These are phyloP conservation scores for Grantiella picta DNA, from an alignment of 2,113 vertebrate genomes.

Conservation along the genomic window DNA sequence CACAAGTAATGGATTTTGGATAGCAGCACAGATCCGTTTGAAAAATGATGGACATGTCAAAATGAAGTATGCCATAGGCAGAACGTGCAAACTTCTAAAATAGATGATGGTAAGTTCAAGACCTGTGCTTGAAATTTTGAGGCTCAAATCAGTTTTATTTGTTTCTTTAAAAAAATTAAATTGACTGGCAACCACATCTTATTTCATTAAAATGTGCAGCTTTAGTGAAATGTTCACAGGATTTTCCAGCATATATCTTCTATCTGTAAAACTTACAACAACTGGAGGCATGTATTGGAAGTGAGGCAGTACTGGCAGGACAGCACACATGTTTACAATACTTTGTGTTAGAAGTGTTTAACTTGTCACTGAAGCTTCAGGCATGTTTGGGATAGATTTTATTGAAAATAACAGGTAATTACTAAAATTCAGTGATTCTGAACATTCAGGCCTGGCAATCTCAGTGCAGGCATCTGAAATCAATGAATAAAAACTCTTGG, in stretches of 20 bases:
- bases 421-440: background rate
- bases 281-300: background rate
- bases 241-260: background rate
- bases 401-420: background rate
- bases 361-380: background rate
- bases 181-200: background rate
- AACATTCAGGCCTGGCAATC: background rate
- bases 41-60: conserved; percentile 13
- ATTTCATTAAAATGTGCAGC: background rate
- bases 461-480: background rate
- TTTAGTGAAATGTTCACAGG: background rate
- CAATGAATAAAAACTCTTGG: background rate
- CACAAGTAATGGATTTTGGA: conserved; percentile 28
- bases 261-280: background rate
- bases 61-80: background rate
- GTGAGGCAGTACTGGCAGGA: background rate
- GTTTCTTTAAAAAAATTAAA: background rate
- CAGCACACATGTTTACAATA: background rate
- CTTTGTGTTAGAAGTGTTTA: background rate
- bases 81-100: background rate
- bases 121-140: background rate
- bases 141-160: background rate
- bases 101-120: background rate
- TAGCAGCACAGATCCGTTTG: background rate
- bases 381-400: background rate